These are phyloP conservation scores for Eumeta japonica DNA, from an alignment of 1,140 invertebrate species.

Conservation along the genomic window DNA sequence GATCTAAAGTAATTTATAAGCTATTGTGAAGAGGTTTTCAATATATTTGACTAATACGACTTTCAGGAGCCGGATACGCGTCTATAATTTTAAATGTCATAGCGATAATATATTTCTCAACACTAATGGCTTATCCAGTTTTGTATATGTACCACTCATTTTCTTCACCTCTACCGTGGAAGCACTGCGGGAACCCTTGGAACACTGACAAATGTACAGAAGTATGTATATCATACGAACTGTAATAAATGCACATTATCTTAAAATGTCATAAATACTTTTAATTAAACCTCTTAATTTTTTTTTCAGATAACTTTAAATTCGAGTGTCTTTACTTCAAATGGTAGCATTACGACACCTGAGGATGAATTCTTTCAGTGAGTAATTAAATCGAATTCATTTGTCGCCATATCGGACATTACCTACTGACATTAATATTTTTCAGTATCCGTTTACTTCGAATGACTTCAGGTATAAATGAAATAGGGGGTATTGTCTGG, in stretches of 20 bases:
- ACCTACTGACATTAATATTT: slow-evolving; percentile 14
- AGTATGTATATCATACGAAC: slow-evolving; percentile 29
- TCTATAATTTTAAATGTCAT: slow-evolving; percentile 85
- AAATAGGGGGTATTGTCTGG: slow-evolving; percentile 72
- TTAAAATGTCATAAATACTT: neutral
- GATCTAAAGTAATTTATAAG: too few species aligned
- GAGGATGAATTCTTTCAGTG: slow-evolving; percentile 87
- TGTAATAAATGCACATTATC: neutral
- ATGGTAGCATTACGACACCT: slow-evolving; percentile 60
- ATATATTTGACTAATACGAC: slow-evolving; percentile 1
- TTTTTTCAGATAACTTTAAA: slow-evolving; percentile 35
- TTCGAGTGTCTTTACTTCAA: slow-evolving; percentile 23
- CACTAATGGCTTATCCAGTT: slow-evolving; percentile 88
- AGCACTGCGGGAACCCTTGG: slow-evolving; percentile 82
- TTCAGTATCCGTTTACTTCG: slow-evolving; percentile 68
- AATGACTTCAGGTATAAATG: slow-evolving; percentile 64
- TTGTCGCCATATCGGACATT: slow-evolving; percentile 2
- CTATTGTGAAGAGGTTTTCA: too few species aligned
- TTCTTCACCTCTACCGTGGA: slow-evolving; percentile 77
- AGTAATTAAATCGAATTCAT: slow-evolving; percentile 31
- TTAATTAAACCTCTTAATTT: too few species aligned
- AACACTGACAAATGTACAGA: slow-evolving; percentile 75
- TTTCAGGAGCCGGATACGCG: slow-evolving; percentile 77
- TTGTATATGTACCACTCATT: slow-evolving; percentile 79
- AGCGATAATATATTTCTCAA: slow-evolving; percentile 90